Evolutionary conservation across 2,888 invertebrate genomes (phyloP), one percentile per base, ranked within the genome.

Genomic region (Tetanocera ferruginea): DNA sequence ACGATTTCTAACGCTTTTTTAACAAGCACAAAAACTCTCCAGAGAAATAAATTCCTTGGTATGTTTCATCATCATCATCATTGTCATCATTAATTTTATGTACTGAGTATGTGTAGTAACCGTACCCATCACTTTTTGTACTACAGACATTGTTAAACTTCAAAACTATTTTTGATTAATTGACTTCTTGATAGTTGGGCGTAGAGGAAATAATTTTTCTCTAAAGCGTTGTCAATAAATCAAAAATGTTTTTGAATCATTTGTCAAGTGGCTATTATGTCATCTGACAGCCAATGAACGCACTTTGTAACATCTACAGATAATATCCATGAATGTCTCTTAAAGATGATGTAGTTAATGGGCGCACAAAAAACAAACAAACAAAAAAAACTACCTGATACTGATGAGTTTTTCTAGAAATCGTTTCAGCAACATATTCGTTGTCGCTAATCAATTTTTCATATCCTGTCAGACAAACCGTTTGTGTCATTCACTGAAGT

Each of bases 391-490:
- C 64, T 6, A 5, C 17, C 28, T 60, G 11, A 23, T 1, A 17
- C 14, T 25, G 60, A 60, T 60, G 60, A 5, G 11, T 28, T 25
- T 60, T 57, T 23, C n/a, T 64, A 28, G 51, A 11, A 14, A 25
- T 28, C 17, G 8, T 28, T 14, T 62, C 5, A n/a, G 19, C 28
- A 25, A 14, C 1, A 9, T 51, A 5, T 71, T 19, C n/a, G 25
- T 34, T 9, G 51, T 14, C 28, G 62, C 74, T 64, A 74, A 74
- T 74, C 74, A 74, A 74, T 64, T 64, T 74, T 64, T 64, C 74
- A 62, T 74, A 74, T 62, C 51, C 31, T 49, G 74, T 51, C 28
- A n/a, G n/a, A 64, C 31, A 23, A 31, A 52, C 51, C 69, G 28
- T 52, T 4, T 11, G 11, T n/a, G n/a, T 60, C 17, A 25, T 1